phyloP scores from a whole-genome alignment of 2,888 invertebrate species.

The Oasisia sp. region DNA sequence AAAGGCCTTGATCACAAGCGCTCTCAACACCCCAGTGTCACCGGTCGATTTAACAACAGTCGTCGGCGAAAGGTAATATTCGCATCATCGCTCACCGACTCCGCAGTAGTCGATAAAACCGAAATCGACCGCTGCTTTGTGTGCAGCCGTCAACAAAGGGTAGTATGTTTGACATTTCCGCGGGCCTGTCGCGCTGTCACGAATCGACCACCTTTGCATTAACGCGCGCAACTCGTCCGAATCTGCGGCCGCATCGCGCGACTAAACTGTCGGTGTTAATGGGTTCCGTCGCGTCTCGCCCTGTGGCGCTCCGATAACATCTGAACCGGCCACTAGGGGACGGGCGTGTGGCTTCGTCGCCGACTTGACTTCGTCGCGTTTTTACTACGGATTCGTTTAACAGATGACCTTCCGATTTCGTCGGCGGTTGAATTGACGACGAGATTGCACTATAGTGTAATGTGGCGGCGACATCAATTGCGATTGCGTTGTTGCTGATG shows the following conservation, averaged over 20 bases:
- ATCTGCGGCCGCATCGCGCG: background rate
- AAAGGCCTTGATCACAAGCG: background rate
- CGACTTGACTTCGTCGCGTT: background rate
- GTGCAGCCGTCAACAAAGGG: background rate
- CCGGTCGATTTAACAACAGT: background rate
- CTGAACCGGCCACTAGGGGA: background rate
- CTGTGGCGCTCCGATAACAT: background rate
- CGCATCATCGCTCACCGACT: background rate
- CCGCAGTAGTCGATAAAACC: background rate
- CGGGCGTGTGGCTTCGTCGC: background rate
- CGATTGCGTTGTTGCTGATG: background rate
- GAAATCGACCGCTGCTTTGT: constrained; percentile 13
- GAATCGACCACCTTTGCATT: constrained; percentile 17
- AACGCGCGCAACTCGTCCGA: background rate
- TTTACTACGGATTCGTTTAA: background rate
- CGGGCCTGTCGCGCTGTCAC: background rate
- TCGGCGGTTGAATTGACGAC: background rate
- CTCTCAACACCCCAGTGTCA: background rate
- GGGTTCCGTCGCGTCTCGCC: background rate
- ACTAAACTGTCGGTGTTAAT: background rate
- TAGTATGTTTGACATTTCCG: constrained; percentile 17
- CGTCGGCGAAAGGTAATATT: background rate
- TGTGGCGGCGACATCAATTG: background rate
- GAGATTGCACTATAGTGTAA: background rate
- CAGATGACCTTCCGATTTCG: background rate